Evolutionary conservation across 2,113 vertebrate genomes (phyloP), one percentile per base, ranked within the genome.

Genomic region (Trinectes maculatus): DNA sequence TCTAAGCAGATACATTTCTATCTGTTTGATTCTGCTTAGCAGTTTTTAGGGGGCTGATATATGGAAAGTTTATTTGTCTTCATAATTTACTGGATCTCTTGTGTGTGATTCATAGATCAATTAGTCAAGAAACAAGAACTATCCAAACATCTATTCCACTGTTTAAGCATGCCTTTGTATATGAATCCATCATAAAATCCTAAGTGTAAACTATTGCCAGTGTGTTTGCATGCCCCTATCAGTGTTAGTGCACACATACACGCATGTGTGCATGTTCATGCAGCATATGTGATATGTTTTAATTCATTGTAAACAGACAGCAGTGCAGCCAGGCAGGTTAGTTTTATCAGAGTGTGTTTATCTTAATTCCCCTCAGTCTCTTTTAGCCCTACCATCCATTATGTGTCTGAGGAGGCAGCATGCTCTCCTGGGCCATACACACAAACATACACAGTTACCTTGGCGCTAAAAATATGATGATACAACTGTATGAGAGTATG

Each of bases 331-430:
- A 25, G 74, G 80, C 77, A 56, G 74, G 66, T 83, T 87, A 34
- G 80, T 79, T 84, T 86, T 84, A 89, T 87, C 86, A 82, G 76
- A 69, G 81, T 70, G 73, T 87, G 84, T 91, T 91, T 89, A 91
- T 91, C 89, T 91, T 87, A 84, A 91, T 91, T 89, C 86, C 77
- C 80, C 73, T 87, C 82, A 83, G 84, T 89, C 72, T 86, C 85
- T 85, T 87, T 87, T 54, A 74, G 76, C 61, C 77, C 33, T 13
- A 36, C 70, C 82, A 86, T 89, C 84, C 77, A 89, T 89, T 86
- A 86, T 71, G 74, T 76, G 87, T 89, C 80, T 72, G 79, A 79
- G 68, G 71, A 77, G 82, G 75, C 72, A 61, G 68, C 16, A 2
- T 18, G 74, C 80, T 66, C 80, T 76, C 56, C 29, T 58, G 64